These are phyloP conservation scores for Drosophila eohydei DNA, from an alignment of 2,888 invertebrate species.

Conservation along the genomic window DNA sequence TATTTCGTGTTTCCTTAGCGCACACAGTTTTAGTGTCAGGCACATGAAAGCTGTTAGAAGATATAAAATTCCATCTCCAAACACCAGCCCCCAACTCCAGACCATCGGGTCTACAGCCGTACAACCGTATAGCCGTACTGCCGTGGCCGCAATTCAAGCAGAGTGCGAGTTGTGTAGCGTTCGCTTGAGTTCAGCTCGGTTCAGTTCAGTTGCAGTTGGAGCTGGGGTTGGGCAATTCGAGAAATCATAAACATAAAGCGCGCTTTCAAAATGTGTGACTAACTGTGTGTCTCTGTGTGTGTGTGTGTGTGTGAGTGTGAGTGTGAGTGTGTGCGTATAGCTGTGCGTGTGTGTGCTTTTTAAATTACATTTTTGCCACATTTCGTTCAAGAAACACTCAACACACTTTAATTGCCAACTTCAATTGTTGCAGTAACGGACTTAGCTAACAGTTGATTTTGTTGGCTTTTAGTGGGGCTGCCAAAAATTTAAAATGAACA, in stretches of 20 bases:
- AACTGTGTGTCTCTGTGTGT: slow-evolving; percentile 11
- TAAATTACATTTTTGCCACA: slow-evolving; percentile 75
- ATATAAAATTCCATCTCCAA: slow-evolving; percentile 55
- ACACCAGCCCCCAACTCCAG: slow-evolving; percentile 2
- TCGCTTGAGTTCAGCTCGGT: slow-evolving; percentile 44
- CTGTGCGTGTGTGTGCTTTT: slow-evolving; percentile 33
- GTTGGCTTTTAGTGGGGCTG: slow-evolving; percentile 45
- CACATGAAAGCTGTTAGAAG: slow-evolving; percentile 60
- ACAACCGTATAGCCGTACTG: slow-evolving; percentile 28
- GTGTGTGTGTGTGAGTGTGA: slow-evolving; percentile 23
- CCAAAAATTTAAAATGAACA: slow-evolving; percentile 40
- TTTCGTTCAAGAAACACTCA: slow-evolving; percentile 64
- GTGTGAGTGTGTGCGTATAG: slow-evolving; percentile 15
- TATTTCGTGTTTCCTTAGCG: slow-evolving; percentile 45
- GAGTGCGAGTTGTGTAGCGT: slow-evolving; percentile 57
- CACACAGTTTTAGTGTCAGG: slow-evolving; percentile 50
- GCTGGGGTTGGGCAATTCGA: slow-evolving; percentile 61
- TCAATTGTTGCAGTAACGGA: slow-evolving; percentile 64
- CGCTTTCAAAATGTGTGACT: slow-evolving; percentile 68
- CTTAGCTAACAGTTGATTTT: slow-evolving; percentile 60
- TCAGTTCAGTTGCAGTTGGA: slow-evolving; percentile 51
- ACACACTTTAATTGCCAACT: slow-evolving; percentile 68
- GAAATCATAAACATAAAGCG: slow-evolving; percentile 69
- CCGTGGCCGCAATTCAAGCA: slow-evolving; percentile 60
- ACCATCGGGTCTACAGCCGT: slow-evolving; percentile 7